Percentiles rank a stretch among this genome's conserved stretches.
Conservation (phyloP, 2,888 invertebrate species). For the Odontomyia ornata region DNA sequence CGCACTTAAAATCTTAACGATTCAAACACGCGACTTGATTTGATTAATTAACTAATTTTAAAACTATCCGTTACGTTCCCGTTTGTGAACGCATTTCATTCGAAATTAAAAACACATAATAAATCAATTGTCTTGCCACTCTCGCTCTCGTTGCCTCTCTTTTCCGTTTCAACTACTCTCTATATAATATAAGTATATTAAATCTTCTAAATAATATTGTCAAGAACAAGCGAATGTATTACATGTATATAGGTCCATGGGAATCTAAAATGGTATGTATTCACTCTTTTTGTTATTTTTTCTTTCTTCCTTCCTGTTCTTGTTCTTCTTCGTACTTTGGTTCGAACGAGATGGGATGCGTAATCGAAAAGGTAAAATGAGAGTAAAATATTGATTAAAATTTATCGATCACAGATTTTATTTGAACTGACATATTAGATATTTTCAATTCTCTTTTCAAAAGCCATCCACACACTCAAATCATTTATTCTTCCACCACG, state of each 20-base stretch:
- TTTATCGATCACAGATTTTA: conserved; percentile 49
- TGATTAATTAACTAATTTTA: no score
- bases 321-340: conserved; percentile 21
- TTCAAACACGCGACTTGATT: neutral
- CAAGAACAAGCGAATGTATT: conserved; percentile 27
- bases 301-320: conserved; percentile 40
- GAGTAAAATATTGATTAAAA: conserved; percentile 48
- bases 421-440: conserved; percentile 35
- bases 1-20: neutral
- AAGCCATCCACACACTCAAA: no score
- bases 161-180: neutral
- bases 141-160: conserved; percentile 13
- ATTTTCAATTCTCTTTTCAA: neutral
- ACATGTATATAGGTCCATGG: conserved; percentile 40
- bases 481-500: no score
- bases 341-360: conserved; percentile 36
- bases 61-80: no score
- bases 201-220: conserved; percentile 23
- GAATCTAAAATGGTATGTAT: conserved; percentile 17
- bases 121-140: conserved; percentile 33
- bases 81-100: neutral
- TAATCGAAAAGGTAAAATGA: conserved; percentile 41
- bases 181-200: conserved; percentile 29
- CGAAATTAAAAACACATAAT: conserved; percentile 44
- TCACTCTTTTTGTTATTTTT: conserved; percentile 40